Conservation (phyloP, 2,113 vertebrate genomes). For the Saguinus imperator region DNA sequence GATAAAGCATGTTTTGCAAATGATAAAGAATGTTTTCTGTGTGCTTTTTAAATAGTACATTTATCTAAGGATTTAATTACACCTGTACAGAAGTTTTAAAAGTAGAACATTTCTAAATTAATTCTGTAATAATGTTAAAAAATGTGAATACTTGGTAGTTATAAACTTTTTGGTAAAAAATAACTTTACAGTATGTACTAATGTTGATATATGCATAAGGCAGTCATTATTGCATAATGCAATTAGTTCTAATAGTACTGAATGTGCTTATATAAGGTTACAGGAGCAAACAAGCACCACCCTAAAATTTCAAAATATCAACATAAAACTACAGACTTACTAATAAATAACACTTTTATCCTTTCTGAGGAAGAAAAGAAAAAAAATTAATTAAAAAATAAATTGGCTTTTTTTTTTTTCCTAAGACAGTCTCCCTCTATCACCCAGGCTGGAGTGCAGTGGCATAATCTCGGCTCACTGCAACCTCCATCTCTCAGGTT, state of each 20-base stretch:
- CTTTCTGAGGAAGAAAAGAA: too few species aligned
- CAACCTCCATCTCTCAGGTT: too few species aligned
- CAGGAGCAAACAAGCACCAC: not conserved
- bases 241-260: not conserved
- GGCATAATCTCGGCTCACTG: too few species aligned
- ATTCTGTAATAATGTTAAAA: slow-evolving; percentile 17
- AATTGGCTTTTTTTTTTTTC: too few species aligned
- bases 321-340: not conserved
- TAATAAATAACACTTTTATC: not conserved
- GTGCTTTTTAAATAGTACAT: not conserved
- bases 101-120: slow-evolving; percentile 28
- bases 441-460: too few species aligned
- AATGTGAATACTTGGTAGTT: slow-evolving; percentile 35
- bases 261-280: slow-evolving; percentile 2
- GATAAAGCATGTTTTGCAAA: not conserved
- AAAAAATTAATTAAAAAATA: too few species aligned
- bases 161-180: slow-evolving; percentile 36
- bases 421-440: too few species aligned
- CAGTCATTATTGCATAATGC: not conserved
- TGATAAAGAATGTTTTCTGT: not conserved
- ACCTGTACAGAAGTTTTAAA: not conserved
- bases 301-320: slow-evolving; percentile 19
- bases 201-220: not conserved
- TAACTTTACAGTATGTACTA: not conserved
- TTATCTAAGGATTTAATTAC: slow-evolving; percentile 25